Base-by-base conservation (phyloP, 2,888 invertebrate genomes). In the Operophtera brumata region DNA sequence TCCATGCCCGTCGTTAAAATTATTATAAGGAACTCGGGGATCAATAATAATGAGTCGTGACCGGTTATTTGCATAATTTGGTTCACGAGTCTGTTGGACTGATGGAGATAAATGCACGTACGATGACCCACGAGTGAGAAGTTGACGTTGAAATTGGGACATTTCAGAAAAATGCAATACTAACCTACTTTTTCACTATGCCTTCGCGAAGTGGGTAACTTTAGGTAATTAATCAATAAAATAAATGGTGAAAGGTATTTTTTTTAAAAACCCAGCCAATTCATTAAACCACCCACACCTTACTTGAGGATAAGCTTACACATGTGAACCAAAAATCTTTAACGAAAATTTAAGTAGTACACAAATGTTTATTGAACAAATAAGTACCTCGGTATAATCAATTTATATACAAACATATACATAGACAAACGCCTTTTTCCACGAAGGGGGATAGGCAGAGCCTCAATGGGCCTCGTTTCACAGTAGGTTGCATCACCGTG, bases 91-190 rank as follows among this genome's bases (percentile, higher is more conserved):
- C 62, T 69, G 72, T 72, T 71, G 69, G 59, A 57, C 68, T 81
- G 83, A 84, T 81, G 83, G 76, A 80, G 82, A 86, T 84, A 84
- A 86, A 86, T 84, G 78, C 65, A 70, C 66, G 61, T 63, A 61
- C 65, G 71, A 73, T 75, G 79, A 77, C 75, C 75, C 62, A 65
- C 4, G 30, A 61, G 58, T 70, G 72, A 60, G 75, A 80, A 75
- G 61, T 67, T 63, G 75, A 77, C 72, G 62, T 66, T 62, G 73
- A 64, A 80, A 82, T 84, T 81, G 72, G 82, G 83, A 57, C 81
- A 80, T 72, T 74, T 47, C 35, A 25, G 52, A 53, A 35, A 20
- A 45, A 44, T 73, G 77, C 76, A 79, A 71, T 69, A 67, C 71
- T 66, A 70, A 64, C 70, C 70, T 70, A 69, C 72, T 70, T 75